Evolutionary conservation across 2,888 invertebrate species (phyloP), one percentile per base, ranked within the genome.

Genomic region (Drosophila atripex): DNA sequence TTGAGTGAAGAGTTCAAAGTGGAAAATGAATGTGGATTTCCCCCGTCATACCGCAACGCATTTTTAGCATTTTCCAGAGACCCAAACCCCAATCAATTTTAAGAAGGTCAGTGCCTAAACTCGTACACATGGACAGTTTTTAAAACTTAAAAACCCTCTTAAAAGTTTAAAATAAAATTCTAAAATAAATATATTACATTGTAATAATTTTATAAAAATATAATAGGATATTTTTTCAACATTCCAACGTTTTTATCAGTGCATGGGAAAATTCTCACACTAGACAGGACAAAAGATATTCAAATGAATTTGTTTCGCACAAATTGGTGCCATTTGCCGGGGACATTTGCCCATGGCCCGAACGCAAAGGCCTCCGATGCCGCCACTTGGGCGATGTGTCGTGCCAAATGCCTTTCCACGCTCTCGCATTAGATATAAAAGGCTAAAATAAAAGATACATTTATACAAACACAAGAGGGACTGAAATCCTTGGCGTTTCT

Each of bases 251-350:
- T 21, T 14, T 43, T 60, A 7, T 28, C 8, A 51, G 43, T 43
- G 43, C 12, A 43, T 18, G 5, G 28, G 16, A 8, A 60, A 45
- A 52, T 50, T 51, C 11, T 43, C 55, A 35, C 57, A 46, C 50
- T 35, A 58, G 54, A 49, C 49, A 57, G 57, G 55, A 53, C 53
- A 52, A 71, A 75, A 80, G 88, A 86, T 88, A 84, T 84, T 84
- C 88, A 88, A 84, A 84, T 84, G 88, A 85, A 87, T 85, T 85
- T 85, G 88, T 85, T 82, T 87, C 85, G 69, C 88, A 88, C 88
- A 86, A 86, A 86, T 86, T 88, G 88, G 86, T 87, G 77, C 76
- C 85, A 87, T 86, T 86, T 85, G 74, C 74, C 76, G 75, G 65
- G 77, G 77, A 74, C 83, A 71, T 80, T 63, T 68, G 68, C 54